Evolutionary conservation across 2,888 invertebrate genomes (phyloP).

Genomic region (Yponomeuta evonymella): DNA sequence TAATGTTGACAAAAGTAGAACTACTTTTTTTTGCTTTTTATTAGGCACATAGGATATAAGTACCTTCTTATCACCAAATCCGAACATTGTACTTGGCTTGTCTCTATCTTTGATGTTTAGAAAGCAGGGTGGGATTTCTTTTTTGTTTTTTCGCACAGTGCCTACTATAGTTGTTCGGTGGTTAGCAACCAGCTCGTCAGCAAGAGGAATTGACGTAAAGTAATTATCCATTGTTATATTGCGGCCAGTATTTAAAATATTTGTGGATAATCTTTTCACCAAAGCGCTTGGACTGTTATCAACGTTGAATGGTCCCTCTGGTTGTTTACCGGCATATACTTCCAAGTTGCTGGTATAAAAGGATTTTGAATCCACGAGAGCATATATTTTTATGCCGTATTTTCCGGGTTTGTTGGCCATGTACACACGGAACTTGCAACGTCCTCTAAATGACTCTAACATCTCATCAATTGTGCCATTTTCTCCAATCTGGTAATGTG

Average conservation of each 20-base stretch:
- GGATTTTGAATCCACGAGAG: slow-evolving; percentile 21
- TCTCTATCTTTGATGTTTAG: background rate
- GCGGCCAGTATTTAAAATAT: slow-evolving; percentile 21
- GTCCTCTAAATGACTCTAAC: slow-evolving; percentile 22
- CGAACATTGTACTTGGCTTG: slow-evolving; percentile 20
- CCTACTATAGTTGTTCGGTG: no score
- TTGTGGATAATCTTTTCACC: slow-evolving; percentile 19
- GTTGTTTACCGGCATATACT: slow-evolving; percentile 21
- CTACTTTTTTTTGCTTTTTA: slow-evolving; percentile 25
- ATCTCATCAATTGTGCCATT: slow-evolving; percentile 23
- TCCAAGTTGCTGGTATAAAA: slow-evolving; percentile 24
- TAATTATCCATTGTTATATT: slow-evolving; percentile 20
- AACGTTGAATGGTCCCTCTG: slow-evolving; percentile 12
- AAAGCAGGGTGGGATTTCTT: no score
- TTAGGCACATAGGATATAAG: slow-evolving; percentile 28
- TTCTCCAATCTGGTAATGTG: slow-evolving; percentile 19
- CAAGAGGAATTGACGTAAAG: no score
- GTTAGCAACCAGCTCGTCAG: no score
- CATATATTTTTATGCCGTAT: slow-evolving; percentile 23
- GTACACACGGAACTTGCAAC: slow-evolving; percentile 22
- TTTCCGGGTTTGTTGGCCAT: slow-evolving; percentile 25
- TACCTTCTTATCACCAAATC: slow-evolving; percentile 20
- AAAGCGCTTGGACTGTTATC: slow-evolving; percentile 21
- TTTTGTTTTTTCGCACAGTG: no score
- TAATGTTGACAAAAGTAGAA: no score